A percentile compares a stretch with the other conserved stretches of the same genome.
Conservation (phyloP, 2,888 invertebrate species). For the Heliothis peltigera region DNA sequence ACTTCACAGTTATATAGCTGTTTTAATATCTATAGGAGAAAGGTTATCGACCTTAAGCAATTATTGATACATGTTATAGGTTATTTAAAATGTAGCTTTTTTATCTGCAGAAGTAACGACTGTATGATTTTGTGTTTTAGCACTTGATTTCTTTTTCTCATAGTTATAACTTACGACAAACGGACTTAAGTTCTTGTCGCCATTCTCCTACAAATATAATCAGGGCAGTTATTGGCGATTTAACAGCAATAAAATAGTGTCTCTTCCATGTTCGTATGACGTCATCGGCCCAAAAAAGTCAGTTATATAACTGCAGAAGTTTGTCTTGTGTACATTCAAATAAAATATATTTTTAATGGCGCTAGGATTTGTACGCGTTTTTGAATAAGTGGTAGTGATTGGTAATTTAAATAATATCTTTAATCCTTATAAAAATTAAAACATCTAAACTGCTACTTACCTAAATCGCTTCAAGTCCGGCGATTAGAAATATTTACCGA, state of each 20-base stretch:
- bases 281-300: constrained; percentile 6
- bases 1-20: not conserved
- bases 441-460: constrained; percentile 3
- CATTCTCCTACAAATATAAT: not conserved
- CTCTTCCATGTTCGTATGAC: constrained; percentile 16
- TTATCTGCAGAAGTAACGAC: no score
- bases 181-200: no score
- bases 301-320: constrained; percentile 11
- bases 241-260: constrained; percentile 38
- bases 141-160: no score
- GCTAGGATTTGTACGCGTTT: constrained; percentile 3
- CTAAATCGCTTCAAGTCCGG: constrained; percentile 1
- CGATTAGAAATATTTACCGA: constrained; percentile 17
- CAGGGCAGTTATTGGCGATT: constrained; percentile 7
- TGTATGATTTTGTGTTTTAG: no score
- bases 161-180: no score
- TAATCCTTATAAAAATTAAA: not conserved
- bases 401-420: not conserved
- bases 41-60: no score
- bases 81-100: no score
- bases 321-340: constrained; percentile 19
- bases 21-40: not conserved
- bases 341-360: constrained; percentile 20
- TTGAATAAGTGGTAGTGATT: constrained; percentile 3
- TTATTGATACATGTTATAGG: no score